Evolutionary conservation across 2,113 vertebrate species (phyloP).

Genomic region (Microcebus tavaratra): DNA sequence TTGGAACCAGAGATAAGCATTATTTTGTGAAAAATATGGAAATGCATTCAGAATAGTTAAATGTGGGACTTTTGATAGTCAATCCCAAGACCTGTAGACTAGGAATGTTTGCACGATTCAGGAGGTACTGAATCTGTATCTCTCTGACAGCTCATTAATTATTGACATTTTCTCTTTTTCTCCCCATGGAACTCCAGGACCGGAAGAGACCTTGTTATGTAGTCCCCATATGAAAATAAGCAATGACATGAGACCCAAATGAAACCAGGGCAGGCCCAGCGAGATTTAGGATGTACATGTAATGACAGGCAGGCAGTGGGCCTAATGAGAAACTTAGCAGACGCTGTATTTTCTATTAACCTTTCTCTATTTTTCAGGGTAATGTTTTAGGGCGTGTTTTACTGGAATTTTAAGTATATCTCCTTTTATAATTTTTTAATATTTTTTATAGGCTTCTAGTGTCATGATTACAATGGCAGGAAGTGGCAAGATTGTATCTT

Average conservation of each 20-base stretch:
- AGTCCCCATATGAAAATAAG: constrained; percentile 34
- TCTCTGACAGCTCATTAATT: constrained; percentile 34
- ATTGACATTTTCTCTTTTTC: constrained; percentile 42
- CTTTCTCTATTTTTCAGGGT: background rate
- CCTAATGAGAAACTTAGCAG: background rate
- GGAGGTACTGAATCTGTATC: background rate
- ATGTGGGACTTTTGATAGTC: background rate
- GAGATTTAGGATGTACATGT: background rate
- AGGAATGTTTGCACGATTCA: background rate
- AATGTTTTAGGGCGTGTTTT: background rate
- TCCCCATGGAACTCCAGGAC: constrained; percentile 17
- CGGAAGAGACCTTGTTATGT: constrained; percentile 30
- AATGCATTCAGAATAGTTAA: background rate
- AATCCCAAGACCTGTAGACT: background rate
- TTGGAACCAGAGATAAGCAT: constrained; percentile 11
- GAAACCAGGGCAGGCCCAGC: constrained; percentile 11
- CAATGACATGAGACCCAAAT: background rate
- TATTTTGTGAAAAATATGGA: constrained; percentile 28
- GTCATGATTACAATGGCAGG: background rate
- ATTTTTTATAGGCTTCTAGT: background rate
- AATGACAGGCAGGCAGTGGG: background rate
- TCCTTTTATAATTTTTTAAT: background rate
- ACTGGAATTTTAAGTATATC: background rate
- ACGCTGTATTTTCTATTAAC: background rate
- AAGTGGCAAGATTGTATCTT: background rate